Percentiles rank a stretch among this genome's conserved stretches.
These are phyloP conservation scores for Hycleus cichorii DNA, from an alignment of 1,140 invertebrate species.

Conservation along the genomic window DNA sequence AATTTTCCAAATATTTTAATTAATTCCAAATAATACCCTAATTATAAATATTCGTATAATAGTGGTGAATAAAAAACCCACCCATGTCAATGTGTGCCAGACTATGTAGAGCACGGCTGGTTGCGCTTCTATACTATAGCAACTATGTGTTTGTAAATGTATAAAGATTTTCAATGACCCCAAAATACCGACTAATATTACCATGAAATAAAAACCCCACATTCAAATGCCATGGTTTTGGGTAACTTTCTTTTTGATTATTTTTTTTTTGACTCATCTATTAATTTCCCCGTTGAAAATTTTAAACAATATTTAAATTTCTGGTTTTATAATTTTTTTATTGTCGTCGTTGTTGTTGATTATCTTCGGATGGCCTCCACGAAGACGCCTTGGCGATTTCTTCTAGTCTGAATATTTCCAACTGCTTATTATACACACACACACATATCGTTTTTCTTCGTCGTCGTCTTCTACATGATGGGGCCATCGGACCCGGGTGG, in stretches of 20 bases:
- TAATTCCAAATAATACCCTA: too few relatives aligned
- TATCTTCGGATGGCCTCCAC: too few relatives aligned
- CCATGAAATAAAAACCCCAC: constrained; percentile 11
- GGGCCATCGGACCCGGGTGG: constrained; percentile 19
- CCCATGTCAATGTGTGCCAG: constrained; percentile 24
- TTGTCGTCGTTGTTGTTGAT: too few relatives aligned
- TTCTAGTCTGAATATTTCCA: too few relatives aligned
- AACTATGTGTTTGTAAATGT: not conserved
- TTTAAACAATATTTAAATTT: too few relatives aligned
- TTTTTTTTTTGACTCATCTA: too few relatives aligned
- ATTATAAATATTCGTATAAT: too few relatives aligned
- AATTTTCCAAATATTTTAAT: not conserved
- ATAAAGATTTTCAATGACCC: constrained; percentile 32
- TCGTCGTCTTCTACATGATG: not conserved
- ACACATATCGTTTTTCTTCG: not conserved
- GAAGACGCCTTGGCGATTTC: too few relatives aligned
- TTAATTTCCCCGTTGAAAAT: too few relatives aligned
- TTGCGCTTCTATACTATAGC: constrained; percentile 21
- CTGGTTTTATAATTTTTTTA: too few relatives aligned
- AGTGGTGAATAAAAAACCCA: constrained; percentile 6
- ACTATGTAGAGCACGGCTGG: constrained; percentile 29
- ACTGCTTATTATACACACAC: not conserved
- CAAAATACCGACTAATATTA: constrained; percentile 27
- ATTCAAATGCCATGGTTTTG: constrained; percentile 18
- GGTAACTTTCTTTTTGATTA: constrained; percentile 2